These are phyloP conservation scores for Hyperoplus lanceolatus DNA, from an alignment of 2,797 vertebrate species.

Conservation along the genomic window DNA sequence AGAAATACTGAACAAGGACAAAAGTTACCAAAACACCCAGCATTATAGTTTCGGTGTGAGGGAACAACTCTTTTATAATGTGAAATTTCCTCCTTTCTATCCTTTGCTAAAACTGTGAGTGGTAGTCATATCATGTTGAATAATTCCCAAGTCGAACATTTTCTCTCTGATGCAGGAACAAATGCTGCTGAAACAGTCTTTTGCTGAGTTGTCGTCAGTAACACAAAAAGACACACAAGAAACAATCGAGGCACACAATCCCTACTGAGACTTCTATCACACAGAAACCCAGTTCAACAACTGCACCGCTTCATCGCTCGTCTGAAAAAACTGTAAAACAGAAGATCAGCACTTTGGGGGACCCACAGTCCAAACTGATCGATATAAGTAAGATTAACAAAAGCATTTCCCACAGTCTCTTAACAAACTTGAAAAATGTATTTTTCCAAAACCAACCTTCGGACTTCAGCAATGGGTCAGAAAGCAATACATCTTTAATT, in stretches of 20 bases:
- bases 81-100: slow-evolving; percentile 15
- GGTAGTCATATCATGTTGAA: slow-evolving; percentile 35
- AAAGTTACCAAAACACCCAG: slow-evolving; percentile 18
- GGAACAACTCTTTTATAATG: slow-evolving; percentile 15
- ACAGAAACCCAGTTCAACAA: slow-evolving; percentile 21
- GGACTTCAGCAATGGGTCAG: slow-evolving; percentile 31
- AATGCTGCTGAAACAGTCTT: slow-evolving; percentile 13
- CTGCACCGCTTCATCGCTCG: slow-evolving; percentile 18
- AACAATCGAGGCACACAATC: slow-evolving; percentile 15
- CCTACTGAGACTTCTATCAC: slow-evolving; percentile 22
- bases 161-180: slow-evolving; percentile 25
- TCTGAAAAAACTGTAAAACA: slow-evolving; percentile 36
- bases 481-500: slow-evolving; percentile 31
- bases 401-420: slow-evolving; percentile 31
- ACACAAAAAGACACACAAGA: slow-evolving; percentile 24
- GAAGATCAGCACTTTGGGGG: not conserved
- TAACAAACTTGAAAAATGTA: slow-evolving; percentile 28
- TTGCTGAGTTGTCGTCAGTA: slow-evolving; percentile 31
- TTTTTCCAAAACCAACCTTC: slow-evolving; percentile 23
- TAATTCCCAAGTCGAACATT: slow-evolving; percentile 31
- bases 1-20: slow-evolving; percentile 27
- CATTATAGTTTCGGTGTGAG: slow-evolving; percentile 21
- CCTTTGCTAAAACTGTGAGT: slow-evolving; percentile 28
- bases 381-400: slow-evolving; percentile 36
- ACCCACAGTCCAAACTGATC: slow-evolving; percentile 23